Evolutionary conservation across 2,113 vertebrate genomes (phyloP).

Genomic region (Prinia subflava): DNA sequence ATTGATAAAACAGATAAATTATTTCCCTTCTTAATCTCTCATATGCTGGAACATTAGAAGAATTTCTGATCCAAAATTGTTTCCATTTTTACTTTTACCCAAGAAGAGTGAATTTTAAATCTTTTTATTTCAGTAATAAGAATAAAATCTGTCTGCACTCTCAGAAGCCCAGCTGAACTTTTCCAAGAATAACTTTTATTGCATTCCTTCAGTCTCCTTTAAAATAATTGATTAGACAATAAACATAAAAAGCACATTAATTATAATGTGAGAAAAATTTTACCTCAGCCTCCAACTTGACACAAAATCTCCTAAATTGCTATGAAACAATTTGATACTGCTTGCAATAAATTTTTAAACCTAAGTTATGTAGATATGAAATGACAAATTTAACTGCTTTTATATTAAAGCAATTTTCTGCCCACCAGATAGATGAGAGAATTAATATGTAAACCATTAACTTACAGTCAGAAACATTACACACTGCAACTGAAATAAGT

Average conservation of each 20-base stretch:
- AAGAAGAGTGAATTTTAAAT: background rate
- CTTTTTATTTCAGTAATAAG: background rate
- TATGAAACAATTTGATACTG: constrained; percentile 41
- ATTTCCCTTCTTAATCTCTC: background rate
- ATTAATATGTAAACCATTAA: constrained; percentile 72
- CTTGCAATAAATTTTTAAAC: constrained; percentile 51
- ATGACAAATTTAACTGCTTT: constrained; percentile 68
- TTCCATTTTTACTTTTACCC: background rate
- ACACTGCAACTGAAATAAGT: constrained; percentile 36
- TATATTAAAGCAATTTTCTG: constrained; percentile 69
- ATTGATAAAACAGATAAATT: background rate
- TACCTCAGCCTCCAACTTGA: constrained; percentile 2
- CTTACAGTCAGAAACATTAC: constrained; percentile 45
- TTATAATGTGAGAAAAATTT: constrained; percentile 40
- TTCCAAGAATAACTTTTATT: background rate
- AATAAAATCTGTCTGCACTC: background rate
- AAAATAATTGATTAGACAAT: constrained; percentile 63
- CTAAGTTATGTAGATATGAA: constrained; percentile 55
- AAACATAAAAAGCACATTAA: constrained; percentile 57
- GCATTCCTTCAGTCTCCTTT: constrained; percentile 12
- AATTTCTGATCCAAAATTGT: background rate
- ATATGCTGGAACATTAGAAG: background rate
- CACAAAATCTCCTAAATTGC: constrained; percentile 41
- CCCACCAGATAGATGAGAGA: constrained; percentile 66
- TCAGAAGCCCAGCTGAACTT: background rate